Base-by-base conservation (phyloP, 2,797 vertebrate species). In the Ficedula albicollis region DNA sequence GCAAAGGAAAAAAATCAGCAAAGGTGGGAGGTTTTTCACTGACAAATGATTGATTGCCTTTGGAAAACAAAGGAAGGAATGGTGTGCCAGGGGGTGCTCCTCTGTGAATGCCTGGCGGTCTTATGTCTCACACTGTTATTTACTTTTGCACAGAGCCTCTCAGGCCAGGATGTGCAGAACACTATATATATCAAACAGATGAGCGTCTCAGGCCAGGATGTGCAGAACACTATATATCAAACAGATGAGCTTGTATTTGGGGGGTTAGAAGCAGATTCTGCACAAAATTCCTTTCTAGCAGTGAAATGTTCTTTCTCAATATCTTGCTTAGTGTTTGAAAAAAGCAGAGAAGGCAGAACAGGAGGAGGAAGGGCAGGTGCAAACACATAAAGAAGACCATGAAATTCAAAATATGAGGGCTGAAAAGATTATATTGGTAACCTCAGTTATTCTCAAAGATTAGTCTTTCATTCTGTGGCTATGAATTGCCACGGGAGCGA, bases 61-160 rank as follows among this genome's bases (percentile, higher is more conserved):
- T 90, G 38, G 58, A 83, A 96, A 87, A 87, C 58, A 68, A 86
- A 94, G 44, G 39, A 15, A 12, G 34, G 46, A 87, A 38, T 77
- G 0, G 0, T 73, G 5, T 70, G 77, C n/a, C 84, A 60, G 8
- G 13, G 34, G n/a, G 18, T 87, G 22, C 38, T 58, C 17, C 51
- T 66, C 56, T 25, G 36, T 18, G 77, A 72, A 72, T 30, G 18
- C 32, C 49, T 46, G 58, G 23, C 9, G 7, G 22, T 68, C 30
- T 78, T 13, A 25, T 10, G 4, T 32, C 26, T 79, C 74, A 55
- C 15, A 15, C 19, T 64, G 5, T 9, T 21, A 5, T 64, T 92
- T 72, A 26, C 13, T 87, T 80, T 91, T 51, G n/a, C 58, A n/a
- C 11, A 36, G 27, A 25, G 6, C 10, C 34, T 87, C 39, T 69